phyloP scores from a whole-genome alignment of 2,888 invertebrate species.

The Boloria selene region DNA sequence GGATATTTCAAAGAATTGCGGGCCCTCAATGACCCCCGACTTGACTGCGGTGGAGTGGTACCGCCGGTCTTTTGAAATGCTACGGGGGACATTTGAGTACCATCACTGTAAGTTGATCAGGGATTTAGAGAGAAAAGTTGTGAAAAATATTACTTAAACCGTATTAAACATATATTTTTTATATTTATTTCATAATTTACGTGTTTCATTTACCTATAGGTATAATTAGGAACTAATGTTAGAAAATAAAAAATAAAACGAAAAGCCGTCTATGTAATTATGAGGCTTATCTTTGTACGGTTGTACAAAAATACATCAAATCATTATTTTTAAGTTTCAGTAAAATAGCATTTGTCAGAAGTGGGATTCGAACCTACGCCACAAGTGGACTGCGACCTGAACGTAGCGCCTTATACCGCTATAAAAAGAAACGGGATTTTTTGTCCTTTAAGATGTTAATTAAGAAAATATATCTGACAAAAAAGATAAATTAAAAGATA shows the following conservation, averaged over 20 bases:
- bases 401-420: slow-evolving; percentile 2
- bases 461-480: too few species aligned
- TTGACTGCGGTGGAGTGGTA: slow-evolving; percentile 24
- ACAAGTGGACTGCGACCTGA: slow-evolving; percentile 7
- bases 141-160: neutral
- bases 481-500: too few species aligned
- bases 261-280: too few species aligned
- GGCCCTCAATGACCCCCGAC: slow-evolving; percentile 35
- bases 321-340: too few species aligned
- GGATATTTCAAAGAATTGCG: slow-evolving; percentile 40
- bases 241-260: too few species aligned
- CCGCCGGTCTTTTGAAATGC: slow-evolving; percentile 39
- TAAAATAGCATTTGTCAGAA: neutral
- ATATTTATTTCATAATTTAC: neutral
- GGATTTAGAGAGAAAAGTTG: slow-evolving; percentile 33
- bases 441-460: too few species aligned
- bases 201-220: neutral
- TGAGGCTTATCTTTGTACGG: too few species aligned
- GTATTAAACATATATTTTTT: slow-evolving; percentile 4
- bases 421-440: neutral
- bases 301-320: too few species aligned
- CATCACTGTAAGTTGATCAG: slow-evolving; percentile 34
- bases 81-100: slow-evolving; percentile 43
- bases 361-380: slow-evolving; percentile 6
- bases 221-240: too few species aligned